A percentile compares a stretch with the other conserved stretches of the same genome.
Evolutionary conservation across 2,113 vertebrate species (phyloP).

Genomic region (Motacilla alba): DNA sequence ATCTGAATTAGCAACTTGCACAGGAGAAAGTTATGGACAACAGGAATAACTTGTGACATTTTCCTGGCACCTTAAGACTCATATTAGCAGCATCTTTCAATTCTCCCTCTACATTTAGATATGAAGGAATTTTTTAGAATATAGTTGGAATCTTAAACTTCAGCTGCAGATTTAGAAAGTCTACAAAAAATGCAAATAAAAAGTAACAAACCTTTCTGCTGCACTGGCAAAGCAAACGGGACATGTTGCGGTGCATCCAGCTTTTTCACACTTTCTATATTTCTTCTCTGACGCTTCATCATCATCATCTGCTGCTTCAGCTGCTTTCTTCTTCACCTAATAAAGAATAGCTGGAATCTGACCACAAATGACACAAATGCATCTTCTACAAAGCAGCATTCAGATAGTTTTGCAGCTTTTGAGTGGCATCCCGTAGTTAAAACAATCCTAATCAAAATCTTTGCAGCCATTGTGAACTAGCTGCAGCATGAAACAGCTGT

Average conservation of each 20-base stretch:
- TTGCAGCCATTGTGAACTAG: neutral
- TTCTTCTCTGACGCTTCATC: slow-evolving; percentile 93
- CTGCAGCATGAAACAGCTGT: slow-evolving; percentile 15
- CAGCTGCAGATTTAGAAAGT: neutral
- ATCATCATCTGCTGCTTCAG: slow-evolving; percentile 86
- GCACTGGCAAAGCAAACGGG: slow-evolving; percentile 97
- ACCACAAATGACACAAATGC: neutral
- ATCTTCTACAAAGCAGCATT: neutral
- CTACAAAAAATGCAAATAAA: neutral
- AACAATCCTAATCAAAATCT: neutral
- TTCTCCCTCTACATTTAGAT: neutral
- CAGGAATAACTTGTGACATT: neutral
- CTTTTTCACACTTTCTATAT: slow-evolving; percentile 97
- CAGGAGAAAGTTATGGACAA: neutral
- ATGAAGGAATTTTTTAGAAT: neutral
- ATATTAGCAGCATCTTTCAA: neutral
- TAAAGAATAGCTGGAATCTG: slow-evolving; percentile 5
- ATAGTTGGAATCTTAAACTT: neutral
- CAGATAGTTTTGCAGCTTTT: neutral
- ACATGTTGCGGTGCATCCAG: slow-evolving; percentile 89
- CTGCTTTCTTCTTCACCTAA: slow-evolving; percentile 88
- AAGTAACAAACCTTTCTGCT: slow-evolving; percentile 85
- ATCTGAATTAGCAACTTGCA: neutral
- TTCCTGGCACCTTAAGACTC: neutral
- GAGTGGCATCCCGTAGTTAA: neutral